A percentile compares a stretch with the other conserved stretches of the same genome.
These are phyloP conservation scores for Theristicus caerulescens DNA, from an alignment of 2,113 vertebrate genomes.

Conservation along the genomic window DNA sequence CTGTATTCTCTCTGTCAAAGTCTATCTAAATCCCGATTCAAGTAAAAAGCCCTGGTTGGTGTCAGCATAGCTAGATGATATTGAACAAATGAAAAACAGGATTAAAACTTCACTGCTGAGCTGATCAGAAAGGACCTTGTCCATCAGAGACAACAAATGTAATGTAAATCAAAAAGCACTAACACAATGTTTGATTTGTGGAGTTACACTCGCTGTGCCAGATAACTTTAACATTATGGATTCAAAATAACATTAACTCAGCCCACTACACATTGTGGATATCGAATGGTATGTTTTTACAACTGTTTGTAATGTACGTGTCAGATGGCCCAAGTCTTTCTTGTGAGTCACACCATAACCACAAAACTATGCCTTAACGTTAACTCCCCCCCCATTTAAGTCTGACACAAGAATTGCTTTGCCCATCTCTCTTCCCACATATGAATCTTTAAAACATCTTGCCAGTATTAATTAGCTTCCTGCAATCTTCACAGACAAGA, in stretches of 20 bases:
- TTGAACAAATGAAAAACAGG: not conserved
- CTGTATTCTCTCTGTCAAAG: not conserved
- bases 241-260: not conserved
- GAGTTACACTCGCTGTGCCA: not conserved
- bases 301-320: conserved; percentile 48
- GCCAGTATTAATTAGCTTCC: not conserved
- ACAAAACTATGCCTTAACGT: not conserved
- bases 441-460: not conserved
- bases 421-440: not conserved
- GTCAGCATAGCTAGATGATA: not conserved
- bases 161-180: not conserved
- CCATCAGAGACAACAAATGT: not conserved
- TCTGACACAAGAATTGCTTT: not conserved
- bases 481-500: not conserved
- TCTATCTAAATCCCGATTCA: not conserved
- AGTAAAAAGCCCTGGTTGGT: not conserved
- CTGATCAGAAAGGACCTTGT: not conserved
- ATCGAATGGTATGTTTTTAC: conserved; percentile 42
- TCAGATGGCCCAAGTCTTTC: conserved; percentile 25
- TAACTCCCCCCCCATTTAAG: not conserved
- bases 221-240: not conserved
- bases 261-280: not conserved
- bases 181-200: accelerated
- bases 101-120: not conserved
- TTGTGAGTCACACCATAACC: conserved; percentile 28